These are phyloP conservation scores for Drosophila sordidapex DNA, from an alignment of 2,888 invertebrate species.

Conservation along the genomic window DNA sequence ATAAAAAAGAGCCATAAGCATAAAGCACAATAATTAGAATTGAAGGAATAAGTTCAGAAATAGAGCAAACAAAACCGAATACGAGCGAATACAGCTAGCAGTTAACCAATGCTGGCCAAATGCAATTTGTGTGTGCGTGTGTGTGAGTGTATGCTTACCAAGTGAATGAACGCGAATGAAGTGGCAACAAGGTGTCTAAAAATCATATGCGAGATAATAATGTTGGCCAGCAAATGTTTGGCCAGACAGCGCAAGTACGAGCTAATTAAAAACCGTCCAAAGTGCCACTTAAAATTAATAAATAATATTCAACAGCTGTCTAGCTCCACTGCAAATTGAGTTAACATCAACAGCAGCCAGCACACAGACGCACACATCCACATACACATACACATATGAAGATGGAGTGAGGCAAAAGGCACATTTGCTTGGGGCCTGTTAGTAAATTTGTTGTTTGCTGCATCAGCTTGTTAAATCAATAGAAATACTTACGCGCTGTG, in stretches of 20 bases:
- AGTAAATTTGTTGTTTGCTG: slow-evolving; percentile 5
- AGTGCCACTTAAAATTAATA: slow-evolving; percentile 38
- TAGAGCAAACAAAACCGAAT: slow-evolving; percentile 32
- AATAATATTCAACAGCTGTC: slow-evolving; percentile 54
- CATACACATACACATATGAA: neutral
- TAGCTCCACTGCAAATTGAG: slow-evolving; percentile 22
- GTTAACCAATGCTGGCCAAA: slow-evolving; percentile 33
- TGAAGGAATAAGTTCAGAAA: slow-evolving; percentile 25
- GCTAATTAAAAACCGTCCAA: slow-evolving; percentile 55
- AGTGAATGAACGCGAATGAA: slow-evolving; percentile 47
- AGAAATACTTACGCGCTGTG: slow-evolving; percentile 49
- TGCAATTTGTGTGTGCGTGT: slow-evolving; percentile 21
- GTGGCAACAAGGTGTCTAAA: slow-evolving; percentile 32
- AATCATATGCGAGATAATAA: slow-evolving; percentile 40
- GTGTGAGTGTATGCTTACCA: slow-evolving; percentile 36
- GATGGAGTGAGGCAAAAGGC: neutral
- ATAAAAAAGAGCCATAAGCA: slow-evolving; percentile 36
- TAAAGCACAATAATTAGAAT: slow-evolving; percentile 37
- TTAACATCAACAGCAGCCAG: slow-evolving; percentile 12
- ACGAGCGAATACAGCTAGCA: slow-evolving; percentile 29
- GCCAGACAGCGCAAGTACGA: slow-evolving; percentile 62
- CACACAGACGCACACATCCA: slow-evolving; percentile 10
- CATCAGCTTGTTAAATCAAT: slow-evolving; percentile 73
- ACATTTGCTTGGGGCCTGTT: neutral
- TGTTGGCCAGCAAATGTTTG: slow-evolving; percentile 64